These are phyloP conservation scores for Zygothrica quintamaculata DNA, from an alignment of 2,888 invertebrate species.

Conservation along the genomic window DNA sequence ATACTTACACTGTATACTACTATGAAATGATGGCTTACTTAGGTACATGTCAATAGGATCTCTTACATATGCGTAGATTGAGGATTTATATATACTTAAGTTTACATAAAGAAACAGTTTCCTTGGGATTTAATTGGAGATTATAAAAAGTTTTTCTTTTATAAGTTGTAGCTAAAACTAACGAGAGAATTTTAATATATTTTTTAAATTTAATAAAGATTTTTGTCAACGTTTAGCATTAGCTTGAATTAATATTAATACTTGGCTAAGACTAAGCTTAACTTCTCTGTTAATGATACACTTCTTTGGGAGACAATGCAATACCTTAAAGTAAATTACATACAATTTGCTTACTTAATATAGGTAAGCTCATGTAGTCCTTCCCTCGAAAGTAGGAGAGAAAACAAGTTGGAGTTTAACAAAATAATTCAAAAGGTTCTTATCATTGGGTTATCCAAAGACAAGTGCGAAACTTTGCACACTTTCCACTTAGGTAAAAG, in stretches of 20 bases:
- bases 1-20: conserved; percentile 10
- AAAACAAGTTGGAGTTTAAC: conserved; percentile 38
- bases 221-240: no score
- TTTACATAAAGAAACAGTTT: no score
- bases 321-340: not conserved
- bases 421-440: conserved; percentile 68
- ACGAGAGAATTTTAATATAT: no score
- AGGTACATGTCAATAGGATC: not conserved
- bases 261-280: no score
- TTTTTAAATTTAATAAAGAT: no score
- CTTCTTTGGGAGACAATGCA: no score
- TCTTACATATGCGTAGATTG: not conserved
- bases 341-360: not conserved
- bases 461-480: conserved; percentile 65
- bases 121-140: no score
- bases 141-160: no score
- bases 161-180: no score
- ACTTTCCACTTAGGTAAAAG: conserved; percentile 41
- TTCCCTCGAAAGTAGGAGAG: not conserved
- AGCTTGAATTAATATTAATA: no score
- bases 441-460: conserved; percentile 51
- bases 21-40: conserved; percentile 12
- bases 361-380: not conserved
- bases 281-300: no score
- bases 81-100: not conserved